A percentile compares a stretch with the other conserved stretches of the same genome.
Evolutionary conservation across 1,140 invertebrate genomes (phyloP).

Genomic region (Stenopsyche tienmushanensis): DNA sequence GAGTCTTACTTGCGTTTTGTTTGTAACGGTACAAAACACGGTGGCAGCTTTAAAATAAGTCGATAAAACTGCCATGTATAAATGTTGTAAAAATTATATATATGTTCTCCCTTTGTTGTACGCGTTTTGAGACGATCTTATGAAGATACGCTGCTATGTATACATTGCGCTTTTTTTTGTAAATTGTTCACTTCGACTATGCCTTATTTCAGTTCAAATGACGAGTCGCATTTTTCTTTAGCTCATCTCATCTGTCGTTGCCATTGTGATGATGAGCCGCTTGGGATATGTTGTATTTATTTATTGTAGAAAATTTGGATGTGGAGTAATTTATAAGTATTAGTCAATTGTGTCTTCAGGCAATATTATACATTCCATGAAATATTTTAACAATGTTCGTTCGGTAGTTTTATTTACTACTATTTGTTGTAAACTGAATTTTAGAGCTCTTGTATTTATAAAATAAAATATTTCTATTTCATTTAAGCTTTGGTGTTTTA

Average conservation of each 20-base stretch:
- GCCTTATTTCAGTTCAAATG: conserved; percentile 23
- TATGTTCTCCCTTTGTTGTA: too few species aligned
- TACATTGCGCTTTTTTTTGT: neutral
- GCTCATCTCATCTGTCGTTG: neutral
- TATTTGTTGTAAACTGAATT: conserved; percentile 26
- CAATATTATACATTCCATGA: conserved; percentile 23
- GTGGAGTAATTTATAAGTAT: conserved; percentile 8
- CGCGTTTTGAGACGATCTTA: too few species aligned
- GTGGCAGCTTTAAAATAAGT: too few species aligned
- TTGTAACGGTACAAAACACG: too few species aligned
- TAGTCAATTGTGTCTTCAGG: conserved; percentile 20
- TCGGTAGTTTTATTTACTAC: conserved; percentile 10
- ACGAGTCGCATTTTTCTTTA: neutral
- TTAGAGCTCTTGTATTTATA: conserved; percentile 23
- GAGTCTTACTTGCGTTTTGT: too few species aligned
- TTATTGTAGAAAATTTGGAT: conserved; percentile 4
- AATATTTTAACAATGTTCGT: neutral
- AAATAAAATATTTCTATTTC: conserved; percentile 28
- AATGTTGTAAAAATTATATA: too few species aligned
- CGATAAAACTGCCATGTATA: too few species aligned
- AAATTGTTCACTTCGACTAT: conserved; percentile 11
- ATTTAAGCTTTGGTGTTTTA: too few species aligned
- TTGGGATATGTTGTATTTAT: conserved; percentile 11
- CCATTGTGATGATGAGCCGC: neutral
- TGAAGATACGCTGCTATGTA: too few species aligned